Evolutionary conservation across 2,888 invertebrate genomes (phyloP).

Genomic region (Nomada fucata): DNA sequence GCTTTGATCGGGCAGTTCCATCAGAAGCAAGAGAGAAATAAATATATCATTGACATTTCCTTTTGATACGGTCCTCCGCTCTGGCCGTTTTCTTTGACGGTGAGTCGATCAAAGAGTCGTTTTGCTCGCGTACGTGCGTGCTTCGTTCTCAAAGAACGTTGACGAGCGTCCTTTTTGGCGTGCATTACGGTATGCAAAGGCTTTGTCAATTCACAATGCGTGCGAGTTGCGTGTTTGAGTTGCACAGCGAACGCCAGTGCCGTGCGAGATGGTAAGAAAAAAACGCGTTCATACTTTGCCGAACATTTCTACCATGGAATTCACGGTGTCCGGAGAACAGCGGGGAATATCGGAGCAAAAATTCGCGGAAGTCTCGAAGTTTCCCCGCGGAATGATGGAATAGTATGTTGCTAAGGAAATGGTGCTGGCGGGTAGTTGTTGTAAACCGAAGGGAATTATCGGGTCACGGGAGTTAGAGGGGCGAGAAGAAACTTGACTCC

Average conservation of each 20-base stretch:
- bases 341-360: not conserved
- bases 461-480: not conserved
- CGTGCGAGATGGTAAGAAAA: conserved; percentile 12
- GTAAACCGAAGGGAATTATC: conserved; percentile 2
- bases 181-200: conserved; percentile 42
- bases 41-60: conserved; percentile 38
- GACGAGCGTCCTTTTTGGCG: conserved; percentile 51
- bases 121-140: conserved; percentile 23
- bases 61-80: conserved; percentile 19
- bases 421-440: not conserved
- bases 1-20: conserved; percentile 7
- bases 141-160: conserved; percentile 38
- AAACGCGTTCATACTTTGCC: not conserved
- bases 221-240: conserved; percentile 32
- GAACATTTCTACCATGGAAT: not conserved
- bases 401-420: not conserved
- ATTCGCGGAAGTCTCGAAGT: not conserved
- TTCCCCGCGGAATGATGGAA: not conserved
- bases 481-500: not conserved
- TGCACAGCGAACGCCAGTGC: conserved; percentile 19
- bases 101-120: conserved; percentile 47
- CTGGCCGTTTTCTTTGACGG: conserved; percentile 42
- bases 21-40: conserved; percentile 11
- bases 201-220: conserved; percentile 54
- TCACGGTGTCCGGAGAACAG: not conserved